These are phyloP conservation scores for Uropsilus gracilis DNA, from an alignment of 2,113 vertebrate genomes.

Conservation along the genomic window DNA sequence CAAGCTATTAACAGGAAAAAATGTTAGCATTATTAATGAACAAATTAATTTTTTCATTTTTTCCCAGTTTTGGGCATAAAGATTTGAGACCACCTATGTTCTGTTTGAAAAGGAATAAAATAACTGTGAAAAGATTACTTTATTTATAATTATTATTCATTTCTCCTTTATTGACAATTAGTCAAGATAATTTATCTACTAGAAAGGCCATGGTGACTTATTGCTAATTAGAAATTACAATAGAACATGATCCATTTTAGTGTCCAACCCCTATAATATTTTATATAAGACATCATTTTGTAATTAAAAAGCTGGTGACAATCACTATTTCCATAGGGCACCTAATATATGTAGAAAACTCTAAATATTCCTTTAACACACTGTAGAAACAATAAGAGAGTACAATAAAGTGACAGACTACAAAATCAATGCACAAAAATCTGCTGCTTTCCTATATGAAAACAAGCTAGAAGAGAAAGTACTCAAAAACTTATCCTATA, in stretches of 20 bases:
- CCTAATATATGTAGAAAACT: too few relatives aligned
- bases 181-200: background rate
- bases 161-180: background rate
- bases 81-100: background rate
- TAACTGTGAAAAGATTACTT: background rate
- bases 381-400: too few relatives aligned
- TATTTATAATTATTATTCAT: slow-evolving; percentile 35
- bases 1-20: background rate
- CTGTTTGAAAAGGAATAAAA: background rate
- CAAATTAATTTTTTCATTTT: background rate
- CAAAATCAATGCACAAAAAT: too few relatives aligned
- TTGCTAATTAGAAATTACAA: slow-evolving; percentile 25
- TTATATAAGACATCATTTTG: slow-evolving; percentile 19
- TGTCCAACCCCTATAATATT: background rate
- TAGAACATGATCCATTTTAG: slow-evolving; percentile 31
- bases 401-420: too few relatives aligned
- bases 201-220: background rate
- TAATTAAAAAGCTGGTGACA: background rate
- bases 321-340: too few relatives aligned
- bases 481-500: too few relatives aligned
- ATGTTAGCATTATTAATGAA: background rate
- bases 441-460: too few relatives aligned
- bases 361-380: too few relatives aligned
- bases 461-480: too few relatives aligned
- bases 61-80: background rate